Evolutionary conservation across 2,888 invertebrate species (phyloP).

Genomic region (Lasioglossum leucozonium): DNA sequence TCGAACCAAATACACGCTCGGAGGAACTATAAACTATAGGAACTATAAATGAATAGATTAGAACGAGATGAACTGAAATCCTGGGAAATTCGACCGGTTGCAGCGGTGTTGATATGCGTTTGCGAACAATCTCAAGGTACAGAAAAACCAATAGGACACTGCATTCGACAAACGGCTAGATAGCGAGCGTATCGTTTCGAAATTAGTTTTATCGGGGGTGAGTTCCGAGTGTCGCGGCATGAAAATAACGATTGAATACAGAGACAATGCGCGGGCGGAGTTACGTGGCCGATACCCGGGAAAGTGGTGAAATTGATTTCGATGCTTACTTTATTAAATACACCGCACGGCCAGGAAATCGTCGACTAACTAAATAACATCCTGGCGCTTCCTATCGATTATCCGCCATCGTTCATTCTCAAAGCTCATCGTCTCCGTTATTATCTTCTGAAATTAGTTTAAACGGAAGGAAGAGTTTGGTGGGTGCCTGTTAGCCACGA

Average conservation of each 20-base stretch:
- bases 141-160: constrained; percentile 14
- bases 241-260: constrained; percentile 37
- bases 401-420: constrained; percentile 59
- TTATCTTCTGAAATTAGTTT: constrained; percentile 59
- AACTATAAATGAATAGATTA: too few species aligned
- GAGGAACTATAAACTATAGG: too few species aligned
- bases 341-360: constrained; percentile 28
- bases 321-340: constrained; percentile 54
- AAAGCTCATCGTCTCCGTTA: constrained; percentile 53
- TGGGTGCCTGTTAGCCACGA: constrained; percentile 33
- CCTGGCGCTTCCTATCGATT: constrained; percentile 49
- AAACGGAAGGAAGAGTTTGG: constrained; percentile 54
- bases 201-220: constrained; percentile 39
- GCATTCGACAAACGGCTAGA: neutral
- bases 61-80: neutral
- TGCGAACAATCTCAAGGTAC: neutral
- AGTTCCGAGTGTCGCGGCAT: constrained; percentile 12
- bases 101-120: neutral
- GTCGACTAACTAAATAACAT: constrained; percentile 49
- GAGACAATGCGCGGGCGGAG: constrained; percentile 27
- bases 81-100: neutral
- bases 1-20: neutral
- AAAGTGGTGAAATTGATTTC: constrained; percentile 46
- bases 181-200: constrained; percentile 13
- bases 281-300: constrained; percentile 15